Percentiles rank a stretch among this genome's conserved stretches.
Conservation (phyloP, 1,140 invertebrate genomes). For the Batillaria attramentaria region DNA sequence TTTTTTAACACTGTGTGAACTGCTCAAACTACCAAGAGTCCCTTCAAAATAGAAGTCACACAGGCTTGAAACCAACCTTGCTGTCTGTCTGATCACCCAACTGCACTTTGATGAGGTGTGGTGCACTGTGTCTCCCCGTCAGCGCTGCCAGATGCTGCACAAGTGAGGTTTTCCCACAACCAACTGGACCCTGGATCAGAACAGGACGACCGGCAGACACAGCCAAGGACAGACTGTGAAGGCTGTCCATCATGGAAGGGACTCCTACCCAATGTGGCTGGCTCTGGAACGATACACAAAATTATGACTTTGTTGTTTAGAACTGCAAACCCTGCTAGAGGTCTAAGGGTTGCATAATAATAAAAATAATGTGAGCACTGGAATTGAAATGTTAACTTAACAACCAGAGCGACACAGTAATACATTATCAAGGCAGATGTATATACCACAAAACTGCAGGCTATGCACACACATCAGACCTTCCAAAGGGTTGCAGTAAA, state of each 20-base stretch:
- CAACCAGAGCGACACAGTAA: background rate
- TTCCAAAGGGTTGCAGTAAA: too few relatives aligned
- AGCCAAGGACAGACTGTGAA: slow-evolving; percentile 67
- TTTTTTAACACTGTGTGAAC: too few relatives aligned
- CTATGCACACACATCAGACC: too few relatives aligned
- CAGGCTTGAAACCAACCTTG: slow-evolving; percentile 75
- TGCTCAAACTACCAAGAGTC: too few relatives aligned
- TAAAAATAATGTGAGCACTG: background rate
- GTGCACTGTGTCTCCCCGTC: slow-evolving; percentile 78
- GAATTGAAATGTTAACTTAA: background rate
- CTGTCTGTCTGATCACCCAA: slow-evolving; percentile 98
- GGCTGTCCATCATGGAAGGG: slow-evolving; percentile 59
- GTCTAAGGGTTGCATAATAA: background rate
- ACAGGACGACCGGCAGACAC: slow-evolving; percentile 75
- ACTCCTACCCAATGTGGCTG: slow-evolving; percentile 60
- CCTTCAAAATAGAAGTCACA: background rate
- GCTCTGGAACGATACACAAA: background rate
- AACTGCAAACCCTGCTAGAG: background rate
- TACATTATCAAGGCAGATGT: background rate
- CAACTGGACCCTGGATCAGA: slow-evolving; percentile 91
- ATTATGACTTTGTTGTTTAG: background rate
- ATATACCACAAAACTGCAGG: background rate
- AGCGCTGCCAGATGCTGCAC: slow-evolving; percentile 89
- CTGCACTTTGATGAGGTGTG: slow-evolving; percentile 85
- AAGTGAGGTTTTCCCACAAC: slow-evolving; percentile 93